A percentile compares a stretch with the other conserved stretches of the same genome.
These are phyloP conservation scores for Eupithecia dodoneata DNA, from an alignment of 2,888 invertebrate genomes.

Conservation along the genomic window DNA sequence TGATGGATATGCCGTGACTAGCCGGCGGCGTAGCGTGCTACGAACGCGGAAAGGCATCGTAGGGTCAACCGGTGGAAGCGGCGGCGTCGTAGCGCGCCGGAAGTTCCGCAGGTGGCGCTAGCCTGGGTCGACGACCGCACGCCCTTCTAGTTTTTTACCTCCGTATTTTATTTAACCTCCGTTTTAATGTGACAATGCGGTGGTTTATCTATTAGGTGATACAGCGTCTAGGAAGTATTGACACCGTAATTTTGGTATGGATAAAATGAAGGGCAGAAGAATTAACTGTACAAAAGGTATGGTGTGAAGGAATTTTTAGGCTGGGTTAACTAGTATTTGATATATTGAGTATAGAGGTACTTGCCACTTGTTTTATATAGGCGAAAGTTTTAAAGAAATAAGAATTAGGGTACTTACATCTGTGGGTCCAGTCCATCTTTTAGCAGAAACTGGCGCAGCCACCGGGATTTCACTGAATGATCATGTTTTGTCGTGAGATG, in stretches of 20 bases:
- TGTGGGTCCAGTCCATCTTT: background rate
- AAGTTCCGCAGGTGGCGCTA: slow-evolving; percentile 45
- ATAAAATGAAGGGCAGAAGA: background rate
- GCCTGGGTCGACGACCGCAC: slow-evolving; percentile 60
- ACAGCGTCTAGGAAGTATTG: background rate
- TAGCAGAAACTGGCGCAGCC: slow-evolving; percentile 10
- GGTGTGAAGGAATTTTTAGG: too few relatives aligned
- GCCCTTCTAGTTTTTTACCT: slow-evolving; percentile 53
- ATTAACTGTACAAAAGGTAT: too few relatives aligned
- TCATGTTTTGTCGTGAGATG: background rate
- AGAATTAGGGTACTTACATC: background rate
- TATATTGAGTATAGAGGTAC: background rate
- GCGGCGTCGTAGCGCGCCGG: slow-evolving; percentile 47
- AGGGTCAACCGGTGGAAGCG: slow-evolving; percentile 54
- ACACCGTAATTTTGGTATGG: background rate
- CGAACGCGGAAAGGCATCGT: slow-evolving; percentile 53
- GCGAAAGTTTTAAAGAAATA: background rate
- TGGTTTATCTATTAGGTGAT: slow-evolving; percentile 3
- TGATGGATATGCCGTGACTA: slow-evolving; percentile 10
- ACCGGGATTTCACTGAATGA: background rate
- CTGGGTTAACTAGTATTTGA: background rate
- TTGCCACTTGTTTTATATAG: too few relatives aligned
- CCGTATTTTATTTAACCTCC: slow-evolving; percentile 31
- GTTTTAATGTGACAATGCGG: slow-evolving; percentile 17
- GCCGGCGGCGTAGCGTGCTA: slow-evolving; percentile 42